Percentiles rank a stretch among this genome's conserved stretches.
These are phyloP conservation scores for Phymorhynchus buccinoides DNA, from an alignment of 1,140 invertebrate species.

Conservation along the genomic window DNA sequence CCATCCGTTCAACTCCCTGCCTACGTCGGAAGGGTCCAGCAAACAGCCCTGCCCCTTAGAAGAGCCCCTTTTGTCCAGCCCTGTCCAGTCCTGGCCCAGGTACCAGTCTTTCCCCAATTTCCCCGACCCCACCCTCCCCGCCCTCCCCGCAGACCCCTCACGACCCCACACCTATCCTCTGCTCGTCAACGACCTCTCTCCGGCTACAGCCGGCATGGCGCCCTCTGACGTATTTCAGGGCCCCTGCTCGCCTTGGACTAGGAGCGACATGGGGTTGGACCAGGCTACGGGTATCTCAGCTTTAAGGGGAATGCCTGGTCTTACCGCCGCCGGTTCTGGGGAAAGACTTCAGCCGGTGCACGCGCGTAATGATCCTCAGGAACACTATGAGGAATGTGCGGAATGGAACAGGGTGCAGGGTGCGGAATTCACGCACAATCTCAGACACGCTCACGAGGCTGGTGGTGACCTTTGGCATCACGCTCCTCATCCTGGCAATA, in stretches of 20 bases:
- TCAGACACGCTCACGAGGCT: neutral
- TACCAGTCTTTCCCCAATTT: conserved; percentile 8
- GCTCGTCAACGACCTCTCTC: conserved; percentile 13
- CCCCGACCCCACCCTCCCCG: neutral
- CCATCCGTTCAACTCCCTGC: conserved; percentile 28
- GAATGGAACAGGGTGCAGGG: neutral
- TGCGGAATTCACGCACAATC: neutral
- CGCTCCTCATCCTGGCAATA: neutral
- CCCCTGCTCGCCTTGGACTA: neutral
- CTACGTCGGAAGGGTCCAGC: neutral
- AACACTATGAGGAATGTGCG: neutral
- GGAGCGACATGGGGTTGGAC: neutral
- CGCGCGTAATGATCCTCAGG: conserved; percentile 4
- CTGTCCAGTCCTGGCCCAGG: conserved; percentile 25
- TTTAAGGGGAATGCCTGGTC: neutral
- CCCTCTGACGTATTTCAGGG: neutral
- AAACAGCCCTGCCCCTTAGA: neutral
- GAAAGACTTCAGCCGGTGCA: neutral
- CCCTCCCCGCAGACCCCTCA: neutral
- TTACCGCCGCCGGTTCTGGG: neutral
- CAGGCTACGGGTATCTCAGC: neutral
- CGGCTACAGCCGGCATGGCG: neutral
- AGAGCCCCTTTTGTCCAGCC: neutral
- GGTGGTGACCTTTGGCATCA: no score
- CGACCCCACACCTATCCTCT: conserved; percentile 2